phyloP scores from a whole-genome alignment of 2,113 vertebrate genomes.

The Numenius arquata region DNA sequence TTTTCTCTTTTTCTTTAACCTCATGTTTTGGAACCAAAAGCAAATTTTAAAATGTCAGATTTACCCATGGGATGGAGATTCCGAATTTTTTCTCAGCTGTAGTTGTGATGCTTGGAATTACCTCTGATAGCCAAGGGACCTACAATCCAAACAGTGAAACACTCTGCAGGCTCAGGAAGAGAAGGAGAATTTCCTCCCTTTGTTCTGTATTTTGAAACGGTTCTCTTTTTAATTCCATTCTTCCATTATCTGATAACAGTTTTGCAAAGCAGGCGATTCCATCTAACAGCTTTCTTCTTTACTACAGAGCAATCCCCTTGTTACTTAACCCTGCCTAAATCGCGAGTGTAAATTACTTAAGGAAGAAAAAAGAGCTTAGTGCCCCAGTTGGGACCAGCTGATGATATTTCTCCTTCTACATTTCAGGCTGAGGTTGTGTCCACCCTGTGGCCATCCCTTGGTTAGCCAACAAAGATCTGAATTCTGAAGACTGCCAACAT shows the following conservation, averaged over 20 bases:
- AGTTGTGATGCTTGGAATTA: slow-evolving; percentile 33
- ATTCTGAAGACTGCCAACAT: not conserved
- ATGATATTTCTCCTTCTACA: not conserved
- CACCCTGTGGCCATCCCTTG: not conserved
- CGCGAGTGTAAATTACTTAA: not conserved
- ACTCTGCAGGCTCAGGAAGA: not conserved
- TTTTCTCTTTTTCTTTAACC: not conserved
- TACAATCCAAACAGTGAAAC: slow-evolving; percentile 6
- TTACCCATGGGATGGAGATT: slow-evolving; percentile 5
- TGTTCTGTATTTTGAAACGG: not conserved
- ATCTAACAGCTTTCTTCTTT: not conserved
- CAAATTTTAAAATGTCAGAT: slow-evolving; percentile 53
- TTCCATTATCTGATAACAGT: not conserved
- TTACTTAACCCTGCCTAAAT: not conserved
- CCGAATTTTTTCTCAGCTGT: slow-evolving; percentile 25
- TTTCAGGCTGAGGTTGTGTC: not conserved
- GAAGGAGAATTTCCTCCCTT: not conserved
- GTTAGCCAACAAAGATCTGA: not conserved
- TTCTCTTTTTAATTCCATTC: not conserved
- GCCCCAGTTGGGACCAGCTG: not conserved
- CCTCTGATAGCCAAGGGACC: not conserved
- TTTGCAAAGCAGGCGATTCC: not conserved
- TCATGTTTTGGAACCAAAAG: slow-evolving; percentile 40
- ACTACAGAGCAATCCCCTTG: not conserved
- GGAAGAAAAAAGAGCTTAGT: not conserved